Conservation (phyloP, 64 coral and sea anemone genomes). For the Platygyra sinensis region DNA sequence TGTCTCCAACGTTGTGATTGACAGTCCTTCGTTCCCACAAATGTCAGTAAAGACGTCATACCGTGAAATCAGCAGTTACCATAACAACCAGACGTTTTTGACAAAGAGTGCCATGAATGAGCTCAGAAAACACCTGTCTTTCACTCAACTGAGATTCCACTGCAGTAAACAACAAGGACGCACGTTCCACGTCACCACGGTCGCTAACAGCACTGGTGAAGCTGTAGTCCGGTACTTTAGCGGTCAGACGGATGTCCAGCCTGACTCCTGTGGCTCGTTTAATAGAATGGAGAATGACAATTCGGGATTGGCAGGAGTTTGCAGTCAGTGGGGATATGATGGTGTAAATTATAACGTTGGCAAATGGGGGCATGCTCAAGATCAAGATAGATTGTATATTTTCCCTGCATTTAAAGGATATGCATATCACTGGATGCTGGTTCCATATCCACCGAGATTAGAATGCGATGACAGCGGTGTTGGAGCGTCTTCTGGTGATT, state of each 20-base stretch:
- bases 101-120: no score
- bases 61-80: not conserved
- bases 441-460: not conserved
- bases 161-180: no score
- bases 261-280: constrained; percentile 11
- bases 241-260: not conserved
- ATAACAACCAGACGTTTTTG: no score
- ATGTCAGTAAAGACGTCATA: not conserved
- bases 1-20: not conserved
- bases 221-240: no score
- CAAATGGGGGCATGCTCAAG: not conserved
- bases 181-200: no score
- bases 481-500: not conserved
- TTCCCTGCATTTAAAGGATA: no score
- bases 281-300: not conserved
- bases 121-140: no score
- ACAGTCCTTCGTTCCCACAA: not conserved
- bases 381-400: not conserved
- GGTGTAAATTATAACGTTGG: no score
- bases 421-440: not conserved
- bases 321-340: not conserved
- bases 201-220: no score
- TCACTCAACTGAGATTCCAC: no score
- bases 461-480: not conserved
- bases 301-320: not conserved